phyloP scores from a whole-genome alignment of 1,140 invertebrate species.

The Anoplophora glabripennis region DNA sequence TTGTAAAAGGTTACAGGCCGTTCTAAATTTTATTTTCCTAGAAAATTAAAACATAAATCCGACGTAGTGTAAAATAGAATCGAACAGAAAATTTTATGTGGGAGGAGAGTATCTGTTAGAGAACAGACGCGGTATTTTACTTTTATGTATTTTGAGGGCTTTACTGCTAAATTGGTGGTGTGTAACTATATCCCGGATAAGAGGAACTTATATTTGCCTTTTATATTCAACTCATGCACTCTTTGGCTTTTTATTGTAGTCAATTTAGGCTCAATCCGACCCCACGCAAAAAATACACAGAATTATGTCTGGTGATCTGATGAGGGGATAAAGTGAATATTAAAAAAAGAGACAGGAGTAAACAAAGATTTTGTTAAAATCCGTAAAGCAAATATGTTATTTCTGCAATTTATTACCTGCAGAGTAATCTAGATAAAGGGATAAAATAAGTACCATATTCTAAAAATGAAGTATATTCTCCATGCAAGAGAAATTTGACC shows the following conservation, averaged over 20 bases:
- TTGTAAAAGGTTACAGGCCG: neutral
- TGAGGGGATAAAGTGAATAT: no score
- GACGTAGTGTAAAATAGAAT: slow-evolving; percentile 1
- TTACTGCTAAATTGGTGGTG: slow-evolving; percentile 31
- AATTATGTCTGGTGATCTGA: no score
- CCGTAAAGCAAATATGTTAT: no score
- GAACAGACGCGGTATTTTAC: slow-evolving; percentile 27
- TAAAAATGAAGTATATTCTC: no score
- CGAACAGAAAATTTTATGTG: neutral
- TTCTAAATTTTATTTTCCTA: no score
- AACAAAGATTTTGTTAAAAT: no score
- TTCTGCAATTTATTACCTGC: no score
- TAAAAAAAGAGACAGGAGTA: no score
- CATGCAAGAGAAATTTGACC: no score
- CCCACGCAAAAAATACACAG: no score
- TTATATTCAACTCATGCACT: slow-evolving; percentile 23
- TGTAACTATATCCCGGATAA: slow-evolving; percentile 23
- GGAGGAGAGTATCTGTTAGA: neutral
- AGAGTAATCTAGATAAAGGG: no score
- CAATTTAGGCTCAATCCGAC: slow-evolving; percentile 13
- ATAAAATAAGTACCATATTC: no score
- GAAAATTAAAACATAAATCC: neutral
- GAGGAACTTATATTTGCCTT: slow-evolving; percentile 20
- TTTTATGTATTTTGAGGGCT: slow-evolving; percentile 36
- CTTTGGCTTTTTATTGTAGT: slow-evolving; percentile 24